Conservation (phyloP, 2,113 vertebrate species). For the Clupea harengus region DNA sequence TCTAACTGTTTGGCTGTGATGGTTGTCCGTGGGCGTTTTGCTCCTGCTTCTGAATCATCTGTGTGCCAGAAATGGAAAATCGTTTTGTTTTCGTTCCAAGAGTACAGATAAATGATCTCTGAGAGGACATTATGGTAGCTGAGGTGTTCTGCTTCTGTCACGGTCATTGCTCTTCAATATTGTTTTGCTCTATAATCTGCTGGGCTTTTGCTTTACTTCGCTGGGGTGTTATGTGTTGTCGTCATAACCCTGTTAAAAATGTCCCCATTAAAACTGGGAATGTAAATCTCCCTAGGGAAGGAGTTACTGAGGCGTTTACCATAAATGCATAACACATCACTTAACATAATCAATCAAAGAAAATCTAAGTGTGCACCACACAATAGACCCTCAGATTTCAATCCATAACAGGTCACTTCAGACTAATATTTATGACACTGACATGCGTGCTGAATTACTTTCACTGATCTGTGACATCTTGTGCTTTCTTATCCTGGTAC, state of each 20-base stretch:
- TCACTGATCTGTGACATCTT: slow-evolving; percentile 32
- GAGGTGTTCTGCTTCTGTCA: not conserved
- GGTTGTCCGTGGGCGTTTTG: slow-evolving; percentile 94
- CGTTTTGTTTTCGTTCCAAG: not conserved
- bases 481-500: not conserved
- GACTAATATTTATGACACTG: slow-evolving; percentile 50
- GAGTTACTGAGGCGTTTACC: slow-evolving; percentile 64
- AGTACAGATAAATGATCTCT: not conserved
- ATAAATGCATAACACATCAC: slow-evolving; percentile 69
- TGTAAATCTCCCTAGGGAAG: slow-evolving; percentile 61
- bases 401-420: slow-evolving; percentile 59
- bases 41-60: slow-evolving; percentile 95
- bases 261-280: slow-evolving; percentile 43
- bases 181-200: not conserved
- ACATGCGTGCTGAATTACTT: slow-evolving; percentile 35
- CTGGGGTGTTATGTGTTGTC: not conserved
- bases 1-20: slow-evolving; percentile 99
- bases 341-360: slow-evolving; percentile 77
- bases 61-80: slow-evolving; percentile 24
- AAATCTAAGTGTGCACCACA: slow-evolving; percentile 65
- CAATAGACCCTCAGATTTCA: slow-evolving; percentile 56
- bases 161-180: not conserved
- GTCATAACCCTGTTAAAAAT: not conserved
- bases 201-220: no score
- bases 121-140: not conserved